phyloP scores from a whole-genome alignment of 2,888 invertebrate genomes.

The Athalia circularis region DNA sequence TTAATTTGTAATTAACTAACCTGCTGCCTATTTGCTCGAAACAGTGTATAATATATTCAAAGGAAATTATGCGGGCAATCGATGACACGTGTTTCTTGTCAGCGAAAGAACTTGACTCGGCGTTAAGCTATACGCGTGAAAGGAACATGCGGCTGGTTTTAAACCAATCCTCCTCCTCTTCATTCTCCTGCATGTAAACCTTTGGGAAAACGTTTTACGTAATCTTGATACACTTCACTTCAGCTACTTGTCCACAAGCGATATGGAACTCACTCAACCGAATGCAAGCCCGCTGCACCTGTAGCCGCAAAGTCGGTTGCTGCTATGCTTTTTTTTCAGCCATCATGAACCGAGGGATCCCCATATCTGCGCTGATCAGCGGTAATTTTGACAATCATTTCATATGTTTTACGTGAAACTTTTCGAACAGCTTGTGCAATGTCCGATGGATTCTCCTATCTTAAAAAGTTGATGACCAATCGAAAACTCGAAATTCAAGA shows the following conservation, averaged over 20 bases:
- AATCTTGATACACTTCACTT: neutral
- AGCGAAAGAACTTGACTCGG: constrained; percentile 15
- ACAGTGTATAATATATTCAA: constrained; percentile 22
- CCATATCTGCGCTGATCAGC: neutral
- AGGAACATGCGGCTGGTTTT: constrained; percentile 7
- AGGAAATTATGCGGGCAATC: constrained; percentile 25
- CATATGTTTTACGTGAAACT: too few species aligned
- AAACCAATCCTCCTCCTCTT: neutral
- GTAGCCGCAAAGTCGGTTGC: constrained; percentile 22
- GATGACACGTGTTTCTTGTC: constrained; percentile 43
- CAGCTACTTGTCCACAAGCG: neutral
- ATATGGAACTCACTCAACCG: constrained; percentile 1
- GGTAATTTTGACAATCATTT: neutral
- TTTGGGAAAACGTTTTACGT: constrained; percentile 29
- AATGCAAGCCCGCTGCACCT: constrained; percentile 34
- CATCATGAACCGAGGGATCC: neutral
- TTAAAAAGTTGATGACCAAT: too few species aligned
- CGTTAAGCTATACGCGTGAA: constrained; percentile 20
- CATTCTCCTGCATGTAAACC: neutral
- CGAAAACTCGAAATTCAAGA: too few species aligned
- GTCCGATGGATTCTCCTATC: too few species aligned
- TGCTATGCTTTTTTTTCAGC: constrained; percentile 5
- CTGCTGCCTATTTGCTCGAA: neutral
- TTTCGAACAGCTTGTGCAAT: too few species aligned
- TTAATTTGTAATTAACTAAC: constrained; percentile 25